These are phyloP conservation scores for Hippocampus barbouri DNA, from an alignment of 2,113 vertebrate genomes.

Conservation along the genomic window DNA sequence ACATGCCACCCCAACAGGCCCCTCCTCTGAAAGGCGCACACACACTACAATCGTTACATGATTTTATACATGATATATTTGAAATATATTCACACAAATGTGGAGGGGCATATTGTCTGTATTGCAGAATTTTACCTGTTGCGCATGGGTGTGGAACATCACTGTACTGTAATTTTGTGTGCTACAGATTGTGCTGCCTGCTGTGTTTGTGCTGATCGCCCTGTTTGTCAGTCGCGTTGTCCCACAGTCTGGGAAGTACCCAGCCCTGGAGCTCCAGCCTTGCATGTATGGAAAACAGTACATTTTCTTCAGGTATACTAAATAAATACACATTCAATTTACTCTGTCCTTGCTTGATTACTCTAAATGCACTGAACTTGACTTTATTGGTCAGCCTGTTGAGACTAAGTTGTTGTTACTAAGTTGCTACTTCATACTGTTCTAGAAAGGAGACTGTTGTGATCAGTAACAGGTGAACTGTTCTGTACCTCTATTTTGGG, in stretches of 20 bases:
- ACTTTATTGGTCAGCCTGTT: too few relatives aligned
- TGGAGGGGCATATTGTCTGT: too few relatives aligned
- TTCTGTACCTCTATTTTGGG: too few relatives aligned
- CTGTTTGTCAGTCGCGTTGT: slow-evolving; percentile 83
- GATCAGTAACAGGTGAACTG: too few relatives aligned
- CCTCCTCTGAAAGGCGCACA: too few relatives aligned
- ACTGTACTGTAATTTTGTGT: slow-evolving; percentile 4
- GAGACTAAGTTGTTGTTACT: too few relatives aligned
- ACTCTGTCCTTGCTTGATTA: not conserved
- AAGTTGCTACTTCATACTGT: too few relatives aligned
- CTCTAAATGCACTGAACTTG: not conserved
- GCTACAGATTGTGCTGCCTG: slow-evolving; percentile 82
- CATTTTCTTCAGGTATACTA: slow-evolving; percentile 84
- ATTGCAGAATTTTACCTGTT: not conserved
- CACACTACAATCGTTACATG: too few relatives aligned
- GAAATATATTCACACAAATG: too few relatives aligned
- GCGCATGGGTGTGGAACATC: not conserved
- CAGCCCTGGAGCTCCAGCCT: slow-evolving; percentile 76
- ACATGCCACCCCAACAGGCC: too few relatives aligned
- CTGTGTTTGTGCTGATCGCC: slow-evolving; percentile 82
- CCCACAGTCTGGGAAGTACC: slow-evolving; percentile 80
- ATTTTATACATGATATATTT: too few relatives aligned
- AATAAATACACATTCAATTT: not conserved
- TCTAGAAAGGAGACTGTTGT: too few relatives aligned
- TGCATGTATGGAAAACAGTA: slow-evolving; percentile 84